These are phyloP conservation scores for Hyperoplus immaculatus DNA, from an alignment of 2,797 vertebrate genomes.

Conservation along the genomic window DNA sequence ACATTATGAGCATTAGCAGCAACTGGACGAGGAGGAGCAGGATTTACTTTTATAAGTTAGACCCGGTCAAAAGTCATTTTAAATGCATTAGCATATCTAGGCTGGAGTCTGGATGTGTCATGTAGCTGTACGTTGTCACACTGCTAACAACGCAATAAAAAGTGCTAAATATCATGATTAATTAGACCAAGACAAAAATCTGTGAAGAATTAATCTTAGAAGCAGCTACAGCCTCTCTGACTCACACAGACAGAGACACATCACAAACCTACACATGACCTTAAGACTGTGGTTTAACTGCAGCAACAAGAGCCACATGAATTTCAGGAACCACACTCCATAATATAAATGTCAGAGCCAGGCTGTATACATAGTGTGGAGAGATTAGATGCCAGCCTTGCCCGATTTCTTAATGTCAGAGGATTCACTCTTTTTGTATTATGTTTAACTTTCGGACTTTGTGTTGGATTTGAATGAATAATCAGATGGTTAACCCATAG, in stretches of 20 bases:
- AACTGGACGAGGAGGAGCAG: conserved; percentile 40
- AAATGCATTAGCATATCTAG: conserved; percentile 63
- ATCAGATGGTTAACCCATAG: neutral
- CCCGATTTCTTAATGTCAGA: neutral
- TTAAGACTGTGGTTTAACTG: conserved; percentile 7
- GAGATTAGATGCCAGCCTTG: neutral
- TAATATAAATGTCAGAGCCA: neutral
- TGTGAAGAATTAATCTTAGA: neutral
- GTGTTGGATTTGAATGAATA: neutral
- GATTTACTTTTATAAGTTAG: conserved; percentile 70
- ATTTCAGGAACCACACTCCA: neutral
- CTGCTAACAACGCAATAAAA: neutral
- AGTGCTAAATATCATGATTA: neutral
- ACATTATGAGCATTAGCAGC: conserved; percentile 72
- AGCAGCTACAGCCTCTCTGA: neutral
- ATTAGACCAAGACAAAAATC: neutral
- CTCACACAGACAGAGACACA: neutral
- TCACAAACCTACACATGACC: conserved; percentile 10
- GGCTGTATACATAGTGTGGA: neutral
- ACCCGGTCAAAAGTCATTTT: conserved; percentile 67
- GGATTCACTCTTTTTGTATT: neutral
- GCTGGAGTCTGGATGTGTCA: conserved; percentile 6
- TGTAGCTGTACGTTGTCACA: conserved; percentile 2
- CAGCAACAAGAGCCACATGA: neutral
- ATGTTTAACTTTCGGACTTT: neutral